Evolutionary conservation across 2,797 vertebrate species (phyloP).

Genomic region (Strix occidentalis): DNA sequence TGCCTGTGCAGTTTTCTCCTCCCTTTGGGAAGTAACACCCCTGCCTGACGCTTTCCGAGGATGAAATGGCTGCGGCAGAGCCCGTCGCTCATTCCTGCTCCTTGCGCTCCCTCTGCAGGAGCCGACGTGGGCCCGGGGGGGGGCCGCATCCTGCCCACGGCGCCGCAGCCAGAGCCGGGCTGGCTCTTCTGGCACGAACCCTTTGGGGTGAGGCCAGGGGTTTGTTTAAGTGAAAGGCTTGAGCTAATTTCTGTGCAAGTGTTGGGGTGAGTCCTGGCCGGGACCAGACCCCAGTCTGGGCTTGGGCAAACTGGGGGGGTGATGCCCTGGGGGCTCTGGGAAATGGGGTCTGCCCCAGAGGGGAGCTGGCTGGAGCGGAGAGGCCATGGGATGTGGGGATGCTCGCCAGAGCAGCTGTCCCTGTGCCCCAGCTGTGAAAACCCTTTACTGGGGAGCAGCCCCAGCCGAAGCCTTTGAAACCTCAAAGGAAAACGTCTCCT

Average conservation of each 20-base stretch:
- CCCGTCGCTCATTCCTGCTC: background rate
- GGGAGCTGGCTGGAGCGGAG: background rate
- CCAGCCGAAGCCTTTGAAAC: fast-evolving
- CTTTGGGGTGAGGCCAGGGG: background rate
- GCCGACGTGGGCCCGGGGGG: too few species aligned
- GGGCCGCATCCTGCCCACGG: background rate
- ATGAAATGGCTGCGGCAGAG: constrained; percentile 4
- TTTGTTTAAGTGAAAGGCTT: fast-evolving
- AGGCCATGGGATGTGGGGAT: background rate
- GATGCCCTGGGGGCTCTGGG: background rate
- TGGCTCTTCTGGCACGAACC: background rate
- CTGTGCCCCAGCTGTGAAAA: background rate
- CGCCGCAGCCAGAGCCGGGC: background rate
- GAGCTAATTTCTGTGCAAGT: fast-evolving
- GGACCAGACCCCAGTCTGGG: background rate
- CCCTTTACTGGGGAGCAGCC: background rate
- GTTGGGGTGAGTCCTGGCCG: background rate
- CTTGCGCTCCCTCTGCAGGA: constrained; percentile 63
- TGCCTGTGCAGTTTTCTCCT: background rate
- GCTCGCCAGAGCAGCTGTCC: background rate
- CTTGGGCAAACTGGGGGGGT: fast-evolving
- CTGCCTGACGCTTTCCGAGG: background rate
- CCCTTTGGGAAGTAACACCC: background rate
- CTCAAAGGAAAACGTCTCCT: background rate
- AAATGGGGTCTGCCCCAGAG: background rate